Evolutionary conservation across 2,888 invertebrate genomes (phyloP).

Genomic region (Eucera pruinosa): DNA sequence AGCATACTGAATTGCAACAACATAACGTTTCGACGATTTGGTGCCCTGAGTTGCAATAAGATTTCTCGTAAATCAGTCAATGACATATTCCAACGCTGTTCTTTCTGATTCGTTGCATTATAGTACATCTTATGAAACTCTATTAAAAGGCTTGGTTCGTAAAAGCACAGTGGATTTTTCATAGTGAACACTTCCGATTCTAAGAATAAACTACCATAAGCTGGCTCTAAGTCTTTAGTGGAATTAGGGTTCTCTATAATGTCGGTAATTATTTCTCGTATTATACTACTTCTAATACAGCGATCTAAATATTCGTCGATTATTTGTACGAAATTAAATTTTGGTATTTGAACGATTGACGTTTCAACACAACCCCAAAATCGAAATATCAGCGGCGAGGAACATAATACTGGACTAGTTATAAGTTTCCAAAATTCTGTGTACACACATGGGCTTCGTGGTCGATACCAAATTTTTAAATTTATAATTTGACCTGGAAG

Average conservation of each 20-base stretch:
- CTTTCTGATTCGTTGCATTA: background rate
- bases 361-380: slow-evolving; percentile 62
- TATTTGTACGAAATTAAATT: background rate
- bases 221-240: slow-evolving; percentile 33
- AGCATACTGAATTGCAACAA: slow-evolving; percentile 57
- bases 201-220: slow-evolving; percentile 65
- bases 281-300: slow-evolving; percentile 54
- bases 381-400: slow-evolving; percentile 61
- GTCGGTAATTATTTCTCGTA: slow-evolving; percentile 67
- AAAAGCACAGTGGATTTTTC: slow-evolving; percentile 71
- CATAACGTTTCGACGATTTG: slow-evolving; percentile 35
- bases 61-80: slow-evolving; percentile 65
- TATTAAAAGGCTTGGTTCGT: slow-evolving; percentile 55
- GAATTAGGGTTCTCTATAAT: slow-evolving; percentile 56
- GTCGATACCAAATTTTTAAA: slow-evolving; percentile 85
- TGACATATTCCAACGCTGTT: slow-evolving; percentile 70
- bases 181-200: slow-evolving; percentile 70
- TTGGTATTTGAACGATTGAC: fast-evolving
- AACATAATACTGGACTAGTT: slow-evolving; percentile 83
- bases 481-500: slow-evolving; percentile 85
- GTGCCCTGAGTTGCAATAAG: slow-evolving; percentile 62
- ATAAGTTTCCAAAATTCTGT: slow-evolving; percentile 85
- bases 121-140: slow-evolving; percentile 68
- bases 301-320: slow-evolving; percentile 65
- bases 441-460: slow-evolving; percentile 82